These are phyloP conservation scores for Molanna angustata DNA, from an alignment of 2,888 invertebrate species.

Conservation along the genomic window DNA sequence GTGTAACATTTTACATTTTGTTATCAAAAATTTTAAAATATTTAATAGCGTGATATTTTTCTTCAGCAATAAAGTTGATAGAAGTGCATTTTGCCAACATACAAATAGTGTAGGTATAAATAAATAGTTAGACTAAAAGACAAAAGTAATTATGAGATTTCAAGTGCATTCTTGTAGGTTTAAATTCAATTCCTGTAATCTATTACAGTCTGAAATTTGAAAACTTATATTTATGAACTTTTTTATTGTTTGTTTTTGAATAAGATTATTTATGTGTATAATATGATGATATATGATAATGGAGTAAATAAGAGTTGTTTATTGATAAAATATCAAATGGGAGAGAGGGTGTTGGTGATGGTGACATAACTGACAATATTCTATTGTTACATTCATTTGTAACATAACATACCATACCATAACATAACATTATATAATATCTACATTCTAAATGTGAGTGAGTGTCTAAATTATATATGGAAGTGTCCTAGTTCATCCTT, in stretches of 20 bases:
- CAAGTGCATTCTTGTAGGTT: slow-evolving; percentile 56
- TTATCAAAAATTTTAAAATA: slow-evolving; percentile 1
- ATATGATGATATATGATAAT: too few relatives aligned
- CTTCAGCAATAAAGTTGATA: slow-evolving; percentile 50
- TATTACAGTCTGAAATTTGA: slow-evolving; percentile 52
- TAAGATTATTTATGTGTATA: slow-evolving; percentile 26
- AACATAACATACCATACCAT: too few relatives aligned
- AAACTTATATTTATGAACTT: slow-evolving; percentile 38
- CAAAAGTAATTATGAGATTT: slow-evolving; percentile 51
- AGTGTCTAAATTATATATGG: too few relatives aligned
- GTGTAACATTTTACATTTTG: background rate
- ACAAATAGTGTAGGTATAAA: slow-evolving; percentile 39
- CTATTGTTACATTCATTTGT: too few relatives aligned
- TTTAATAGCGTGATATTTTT: slow-evolving; percentile 51
- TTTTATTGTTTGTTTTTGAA: slow-evolving; percentile 30
- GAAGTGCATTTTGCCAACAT: slow-evolving; percentile 52
- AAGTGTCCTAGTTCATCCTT: too few relatives aligned
- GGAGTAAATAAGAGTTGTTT: slow-evolving; percentile 4
- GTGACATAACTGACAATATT: too few relatives aligned
- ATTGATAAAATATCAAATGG: background rate
- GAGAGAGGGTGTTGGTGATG: background rate
- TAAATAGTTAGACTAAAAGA: slow-evolving; percentile 42
- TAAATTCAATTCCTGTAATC: slow-evolving; percentile 54
- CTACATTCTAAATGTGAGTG: too few relatives aligned
- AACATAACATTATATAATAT: too few relatives aligned